Evolutionary conservation across 1,140 invertebrate species (phyloP).

Genomic region (Drosophila kurseongensis): DNA sequence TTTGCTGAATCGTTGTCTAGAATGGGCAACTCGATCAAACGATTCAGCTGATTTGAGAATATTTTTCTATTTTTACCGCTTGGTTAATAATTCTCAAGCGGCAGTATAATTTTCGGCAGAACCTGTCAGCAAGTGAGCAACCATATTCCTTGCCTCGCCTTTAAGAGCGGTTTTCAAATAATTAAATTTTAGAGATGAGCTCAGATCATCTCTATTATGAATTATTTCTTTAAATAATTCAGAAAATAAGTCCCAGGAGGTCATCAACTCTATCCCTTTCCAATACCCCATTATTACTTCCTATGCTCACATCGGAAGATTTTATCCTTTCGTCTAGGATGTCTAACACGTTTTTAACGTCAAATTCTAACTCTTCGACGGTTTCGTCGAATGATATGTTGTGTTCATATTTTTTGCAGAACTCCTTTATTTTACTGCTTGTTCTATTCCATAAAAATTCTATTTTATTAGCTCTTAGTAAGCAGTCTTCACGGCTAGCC

Average conservation of each 20-base stretch:
- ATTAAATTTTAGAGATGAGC: conserved; percentile 6
- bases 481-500: no score
- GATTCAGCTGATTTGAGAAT: conserved; percentile 10
- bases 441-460: no score
- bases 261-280: neutral
- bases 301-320: neutral
- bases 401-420: no score
- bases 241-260: neutral
- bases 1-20: neutral
- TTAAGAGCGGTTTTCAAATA: conserved; percentile 1
- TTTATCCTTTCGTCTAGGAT: no score
- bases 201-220: conserved; percentile 3
- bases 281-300: conserved; percentile 4
- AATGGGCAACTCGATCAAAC: neutral
- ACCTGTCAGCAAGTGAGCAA: neutral
- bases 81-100: conserved; percentile 13
- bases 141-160: neutral
- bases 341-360: no score
- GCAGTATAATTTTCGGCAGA: conserved; percentile 12
- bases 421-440: no score
- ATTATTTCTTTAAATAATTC: conserved; percentile 4
- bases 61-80: conserved; percentile 15
- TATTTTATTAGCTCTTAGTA: no score
- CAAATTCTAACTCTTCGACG: no score
- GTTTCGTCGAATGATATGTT: no score